phyloP scores from a whole-genome alignment of 2,113 vertebrate species.

The Cyanoramphus novaezelandiae region DNA sequence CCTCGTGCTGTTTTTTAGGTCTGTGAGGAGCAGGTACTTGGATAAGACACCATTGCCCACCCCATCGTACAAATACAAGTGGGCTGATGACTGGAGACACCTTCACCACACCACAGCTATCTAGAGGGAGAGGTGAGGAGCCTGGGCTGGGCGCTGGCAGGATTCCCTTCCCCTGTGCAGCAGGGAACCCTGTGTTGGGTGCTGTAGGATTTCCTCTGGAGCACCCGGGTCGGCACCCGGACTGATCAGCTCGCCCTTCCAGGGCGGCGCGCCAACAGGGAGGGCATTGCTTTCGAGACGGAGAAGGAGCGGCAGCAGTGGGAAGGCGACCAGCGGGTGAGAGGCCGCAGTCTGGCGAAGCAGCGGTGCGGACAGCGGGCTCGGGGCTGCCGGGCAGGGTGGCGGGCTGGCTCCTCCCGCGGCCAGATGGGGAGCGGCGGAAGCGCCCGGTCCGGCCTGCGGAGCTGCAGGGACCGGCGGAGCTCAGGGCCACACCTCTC shows the following conservation, averaged over 20 bases:
- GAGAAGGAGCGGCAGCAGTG: constrained; percentile 92
- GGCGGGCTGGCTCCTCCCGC: no score
- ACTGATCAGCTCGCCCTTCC: neutral
- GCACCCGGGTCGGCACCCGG: no score
- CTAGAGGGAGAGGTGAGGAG: constrained; percentile 88
- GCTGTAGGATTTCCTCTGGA: no score
- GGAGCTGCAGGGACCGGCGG: no score
- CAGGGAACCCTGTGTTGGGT: no score
- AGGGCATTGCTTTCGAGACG: constrained; percentile 87
- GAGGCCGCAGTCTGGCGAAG: neutral
- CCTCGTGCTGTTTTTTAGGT: constrained; percentile 70
- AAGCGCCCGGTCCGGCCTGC: no score
- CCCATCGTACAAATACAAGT: constrained; percentile 96
- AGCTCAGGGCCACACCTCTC: no score
- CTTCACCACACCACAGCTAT: constrained; percentile 88
- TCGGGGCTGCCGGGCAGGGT: no score
- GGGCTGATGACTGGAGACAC: constrained; percentile 92
- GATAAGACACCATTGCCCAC: constrained; percentile 91
- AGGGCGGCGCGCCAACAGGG: constrained; percentile 83
- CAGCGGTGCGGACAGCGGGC: no score
- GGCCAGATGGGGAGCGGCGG: no score
- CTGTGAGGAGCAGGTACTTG: constrained; percentile 83
- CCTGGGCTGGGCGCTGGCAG: neutral
- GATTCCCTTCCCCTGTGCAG: neutral
- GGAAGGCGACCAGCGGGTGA: constrained; percentile 95